A percentile compares a stretch with the other conserved stretches of the same genome.
These are phyloP conservation scores for Yponomeuta plumbellus DNA, from an alignment of 2,888 invertebrate species.

Conservation along the genomic window DNA sequence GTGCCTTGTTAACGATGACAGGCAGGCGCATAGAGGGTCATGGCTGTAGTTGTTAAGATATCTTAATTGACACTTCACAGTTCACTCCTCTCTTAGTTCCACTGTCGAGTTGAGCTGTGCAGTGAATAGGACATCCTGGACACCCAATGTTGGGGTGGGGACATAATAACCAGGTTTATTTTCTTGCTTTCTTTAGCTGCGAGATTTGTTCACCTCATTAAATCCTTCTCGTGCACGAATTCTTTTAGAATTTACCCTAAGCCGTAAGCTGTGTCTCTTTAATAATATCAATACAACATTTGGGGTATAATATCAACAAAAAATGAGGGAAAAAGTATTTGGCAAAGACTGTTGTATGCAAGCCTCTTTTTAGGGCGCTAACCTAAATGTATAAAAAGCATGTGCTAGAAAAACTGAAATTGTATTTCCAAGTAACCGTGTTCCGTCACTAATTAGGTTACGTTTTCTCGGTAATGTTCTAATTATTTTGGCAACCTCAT, in stretches of 20 bases:
- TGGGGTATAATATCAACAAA: too few relatives aligned
- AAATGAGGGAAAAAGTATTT: too few relatives aligned
- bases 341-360: too few relatives aligned
- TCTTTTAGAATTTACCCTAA: too few relatives aligned
- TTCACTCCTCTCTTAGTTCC: background rate
- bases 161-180: background rate
- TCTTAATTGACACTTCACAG: constrained; percentile 2
- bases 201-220: background rate
- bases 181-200: background rate
- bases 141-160: background rate
- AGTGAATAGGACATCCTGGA: background rate
- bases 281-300: too few relatives aligned
- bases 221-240: background rate
- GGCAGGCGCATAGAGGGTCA: background rate
- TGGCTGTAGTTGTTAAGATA: background rate
- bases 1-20: constrained; percentile 6
- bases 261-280: too few relatives aligned
- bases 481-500: constrained; percentile 49
- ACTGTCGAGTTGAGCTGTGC: background rate
- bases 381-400: background rate
- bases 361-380: background rate
- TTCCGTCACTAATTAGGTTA: constrained; percentile 50
- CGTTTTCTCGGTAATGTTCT: constrained; percentile 40
- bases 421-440: constrained; percentile 45
- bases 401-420: background rate